A percentile compares a stretch with the other conserved stretches of the same genome.
phyloP scores from a whole-genome alignment of 2,113 vertebrate genomes.

The Scomber japonicus region DNA sequence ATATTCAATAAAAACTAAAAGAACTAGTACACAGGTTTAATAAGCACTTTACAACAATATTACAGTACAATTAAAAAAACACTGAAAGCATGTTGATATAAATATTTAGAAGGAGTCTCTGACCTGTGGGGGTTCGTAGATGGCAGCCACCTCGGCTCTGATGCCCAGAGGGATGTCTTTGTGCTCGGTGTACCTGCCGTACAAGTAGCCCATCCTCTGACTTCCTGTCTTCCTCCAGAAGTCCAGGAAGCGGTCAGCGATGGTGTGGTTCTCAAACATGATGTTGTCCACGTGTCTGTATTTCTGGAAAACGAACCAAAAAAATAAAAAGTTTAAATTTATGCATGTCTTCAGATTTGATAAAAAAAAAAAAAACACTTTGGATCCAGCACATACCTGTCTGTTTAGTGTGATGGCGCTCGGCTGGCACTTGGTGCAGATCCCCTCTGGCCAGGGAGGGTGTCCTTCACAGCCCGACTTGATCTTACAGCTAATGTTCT shows the following conservation, averaged over 20 bases:
- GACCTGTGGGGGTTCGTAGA: conserved; percentile 98
- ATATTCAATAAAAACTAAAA: rapidly evolving
- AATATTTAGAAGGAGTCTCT: background rate
- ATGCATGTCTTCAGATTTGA: background rate
- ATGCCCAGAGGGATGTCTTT: conserved; percentile 97
- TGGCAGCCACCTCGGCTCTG: conserved; percentile 95
- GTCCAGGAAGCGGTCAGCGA: conserved; percentile 98
- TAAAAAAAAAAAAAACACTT: too few relatives aligned
- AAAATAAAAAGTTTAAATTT: background rate
- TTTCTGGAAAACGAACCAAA: conserved; percentile 85
- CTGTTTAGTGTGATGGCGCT: conserved; percentile 98
- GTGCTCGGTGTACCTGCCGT: conserved; percentile 96
- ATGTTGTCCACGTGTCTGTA: conserved; percentile 99
- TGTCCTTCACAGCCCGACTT: conserved; percentile 98
- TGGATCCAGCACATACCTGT: conserved; percentile 77
- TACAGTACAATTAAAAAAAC: too few relatives aligned
- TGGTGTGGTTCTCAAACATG: conserved; percentile 99
- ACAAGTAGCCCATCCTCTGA: conserved; percentile 95
- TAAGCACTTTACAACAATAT: too few relatives aligned
- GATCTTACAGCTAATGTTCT: conserved; percentile 99
- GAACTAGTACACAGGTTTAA: background rate
- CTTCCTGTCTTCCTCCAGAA: conserved; percentile 99
- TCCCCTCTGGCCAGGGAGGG: conserved; percentile 97
- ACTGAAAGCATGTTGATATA: too few relatives aligned
- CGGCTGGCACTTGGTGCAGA: conserved; percentile 99